phyloP scores from a whole-genome alignment of 2,797 vertebrate species.

The Siniperca undulata region DNA sequence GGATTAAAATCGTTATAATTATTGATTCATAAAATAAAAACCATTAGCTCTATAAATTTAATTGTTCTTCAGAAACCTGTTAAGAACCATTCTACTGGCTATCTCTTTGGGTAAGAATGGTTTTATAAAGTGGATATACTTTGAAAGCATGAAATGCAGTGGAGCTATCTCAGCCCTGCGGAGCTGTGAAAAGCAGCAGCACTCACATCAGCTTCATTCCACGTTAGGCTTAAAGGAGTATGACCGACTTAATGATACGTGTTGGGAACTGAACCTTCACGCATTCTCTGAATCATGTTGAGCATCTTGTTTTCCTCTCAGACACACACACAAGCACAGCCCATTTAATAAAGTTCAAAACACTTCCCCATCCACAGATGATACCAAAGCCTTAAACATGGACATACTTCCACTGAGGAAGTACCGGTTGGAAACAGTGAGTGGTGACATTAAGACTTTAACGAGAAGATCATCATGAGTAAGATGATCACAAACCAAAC shows the following conservation, averaged over 20 bases:
- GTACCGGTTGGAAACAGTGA: background rate
- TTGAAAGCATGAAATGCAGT: background rate
- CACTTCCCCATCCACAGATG: background rate
- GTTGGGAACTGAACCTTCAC: constrained; percentile 7
- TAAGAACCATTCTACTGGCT: background rate
- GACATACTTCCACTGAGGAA: background rate
- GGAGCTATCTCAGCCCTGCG: background rate
- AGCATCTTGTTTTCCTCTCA: background rate
- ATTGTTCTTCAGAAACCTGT: background rate
- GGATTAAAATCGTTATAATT: background rate
- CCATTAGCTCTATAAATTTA: background rate
- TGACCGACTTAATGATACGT: constrained; percentile 18
- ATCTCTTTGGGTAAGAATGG: constrained; percentile 1
- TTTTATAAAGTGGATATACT: constrained; percentile 29
- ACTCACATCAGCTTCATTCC: constrained; percentile 4
- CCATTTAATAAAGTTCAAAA: background rate
- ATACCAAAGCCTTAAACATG: background rate
- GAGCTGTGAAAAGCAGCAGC: constrained; percentile 8
- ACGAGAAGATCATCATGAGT: too few relatives aligned
- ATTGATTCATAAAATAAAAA: background rate
- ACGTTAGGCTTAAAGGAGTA: constrained; percentile 18
- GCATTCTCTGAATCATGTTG: background rate
- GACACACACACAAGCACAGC: background rate
- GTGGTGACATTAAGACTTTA: background rate
- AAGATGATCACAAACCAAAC: too few relatives aligned